phyloP scores from a whole-genome alignment of 2,888 invertebrate species.

The Drosophila subsilvestris region DNA sequence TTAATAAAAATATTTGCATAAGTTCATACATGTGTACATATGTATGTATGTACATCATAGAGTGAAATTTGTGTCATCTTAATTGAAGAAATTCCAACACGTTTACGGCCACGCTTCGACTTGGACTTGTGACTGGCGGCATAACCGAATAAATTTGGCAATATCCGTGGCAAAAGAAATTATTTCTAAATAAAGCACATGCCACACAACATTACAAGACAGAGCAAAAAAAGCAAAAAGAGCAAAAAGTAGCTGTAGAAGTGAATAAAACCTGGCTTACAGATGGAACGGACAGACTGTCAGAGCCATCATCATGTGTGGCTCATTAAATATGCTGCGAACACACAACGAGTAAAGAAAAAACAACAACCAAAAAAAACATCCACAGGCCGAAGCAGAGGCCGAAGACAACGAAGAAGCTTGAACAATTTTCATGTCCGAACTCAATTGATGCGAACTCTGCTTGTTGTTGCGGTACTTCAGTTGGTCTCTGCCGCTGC shows the following conservation, averaged over 20 bases:
- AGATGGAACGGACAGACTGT: slow-evolving; percentile 18
- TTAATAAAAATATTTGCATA: slow-evolving; percentile 35
- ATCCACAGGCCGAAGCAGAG: slow-evolving; percentile 1
- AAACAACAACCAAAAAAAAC: slow-evolving; percentile 20
- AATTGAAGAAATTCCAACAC: slow-evolving; percentile 46
- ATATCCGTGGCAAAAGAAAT: slow-evolving; percentile 24
- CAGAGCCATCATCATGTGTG: slow-evolving; percentile 62
- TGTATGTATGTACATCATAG: background rate
- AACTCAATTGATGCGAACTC: slow-evolving; percentile 70
- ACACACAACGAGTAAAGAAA: slow-evolving; percentile 37
- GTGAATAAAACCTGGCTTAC: slow-evolving; percentile 29
- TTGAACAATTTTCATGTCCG: slow-evolving; percentile 76
- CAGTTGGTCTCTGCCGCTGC: background rate
- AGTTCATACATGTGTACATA: no score
- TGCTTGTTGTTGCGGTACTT: slow-evolving; percentile 8
- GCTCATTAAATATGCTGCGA: slow-evolving; percentile 68
- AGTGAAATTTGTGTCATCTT: slow-evolving; percentile 47
- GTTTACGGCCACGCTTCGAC: slow-evolving; percentile 14
- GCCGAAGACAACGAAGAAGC: slow-evolving; percentile 35
- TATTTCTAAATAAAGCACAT: slow-evolving; percentile 39
- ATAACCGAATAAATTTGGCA: slow-evolving; percentile 38
- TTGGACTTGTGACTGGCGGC: background rate
- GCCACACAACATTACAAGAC: slow-evolving; percentile 23
- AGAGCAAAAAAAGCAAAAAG: background rate
- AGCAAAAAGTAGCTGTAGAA: background rate